Conservation (phyloP, 2,888 invertebrate genomes). For the Pseudococcus jackbeardsleyi region DNA sequence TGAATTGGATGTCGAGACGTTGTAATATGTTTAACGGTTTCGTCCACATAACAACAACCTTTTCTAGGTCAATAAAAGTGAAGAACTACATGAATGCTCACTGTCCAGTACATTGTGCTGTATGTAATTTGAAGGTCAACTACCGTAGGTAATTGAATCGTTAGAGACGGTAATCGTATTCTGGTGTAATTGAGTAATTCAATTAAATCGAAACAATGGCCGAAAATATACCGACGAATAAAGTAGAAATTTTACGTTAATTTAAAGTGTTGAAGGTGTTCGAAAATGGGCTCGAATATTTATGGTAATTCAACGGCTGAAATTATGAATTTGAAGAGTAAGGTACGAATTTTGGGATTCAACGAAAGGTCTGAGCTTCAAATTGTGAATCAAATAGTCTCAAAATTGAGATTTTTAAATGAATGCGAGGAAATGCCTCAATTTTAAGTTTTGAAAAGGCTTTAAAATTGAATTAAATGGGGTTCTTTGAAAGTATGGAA, state of each 20-base stretch:
- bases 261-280: not conserved
- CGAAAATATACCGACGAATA: not conserved
- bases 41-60: slow-evolving; percentile 42
- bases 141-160: not conserved
- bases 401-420: no score
- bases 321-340: no score
- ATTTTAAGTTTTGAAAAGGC: no score
- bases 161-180: not conserved
- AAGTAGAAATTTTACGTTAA: not conserved
- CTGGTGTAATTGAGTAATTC: not conserved
- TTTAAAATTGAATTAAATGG: no score
- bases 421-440: no score
- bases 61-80: slow-evolving; percentile 59
- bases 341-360: no score
- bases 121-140: slow-evolving; percentile 18
- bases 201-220: not conserved
- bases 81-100: slow-evolving; percentile 38
- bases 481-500: no score
- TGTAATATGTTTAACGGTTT: not conserved
- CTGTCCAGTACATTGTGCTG: slow-evolving; percentile 11
- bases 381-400: no score
- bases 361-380: no score
- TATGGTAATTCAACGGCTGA: no score
- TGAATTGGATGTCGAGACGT: not conserved
- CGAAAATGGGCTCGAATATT: not conserved